Evolutionary conservation across 2,113 vertebrate genomes (phyloP).

Genomic region (Neopipo cinnamomea): DNA sequence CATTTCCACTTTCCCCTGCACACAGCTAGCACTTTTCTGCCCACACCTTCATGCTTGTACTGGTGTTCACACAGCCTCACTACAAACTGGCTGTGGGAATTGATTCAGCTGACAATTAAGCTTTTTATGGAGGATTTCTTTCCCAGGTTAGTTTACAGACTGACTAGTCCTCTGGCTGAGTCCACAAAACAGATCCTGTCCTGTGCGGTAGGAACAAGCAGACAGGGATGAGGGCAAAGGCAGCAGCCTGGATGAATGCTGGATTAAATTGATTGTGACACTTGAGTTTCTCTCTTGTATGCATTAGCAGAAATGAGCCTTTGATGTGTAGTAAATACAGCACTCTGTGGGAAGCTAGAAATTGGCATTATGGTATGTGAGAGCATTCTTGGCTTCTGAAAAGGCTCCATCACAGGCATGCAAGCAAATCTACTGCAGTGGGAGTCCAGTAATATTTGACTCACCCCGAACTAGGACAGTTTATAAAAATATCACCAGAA

Average conservation of each 20-base stretch:
- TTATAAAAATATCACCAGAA: background rate
- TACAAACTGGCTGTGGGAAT: background rate
- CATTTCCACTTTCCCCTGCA: background rate
- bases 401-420: background rate
- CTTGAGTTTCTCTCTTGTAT: constrained; percentile 19
- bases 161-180: background rate
- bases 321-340: constrained; percentile 37
- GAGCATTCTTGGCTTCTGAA: constrained; percentile 27
- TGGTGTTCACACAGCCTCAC: background rate
- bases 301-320: constrained; percentile 13
- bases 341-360: constrained; percentile 15
- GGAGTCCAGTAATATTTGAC: constrained; percentile 2
- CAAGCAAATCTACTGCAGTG: background rate
- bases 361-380: background rate
- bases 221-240: background rate
- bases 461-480: background rate
- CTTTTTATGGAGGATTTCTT: background rate
- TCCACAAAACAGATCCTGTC: constrained; percentile 4
- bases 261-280: constrained; percentile 47
- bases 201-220: background rate
- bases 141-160: background rate
- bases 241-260: constrained; percentile 26
- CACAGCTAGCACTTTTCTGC: background rate
- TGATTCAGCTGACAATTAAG: background rate
- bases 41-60: background rate